A percentile compares a stretch with the other conserved stretches of the same genome.
phyloP scores from a whole-genome alignment of 2,113 vertebrate genomes.

The Rhodinocichla rosea region DNA sequence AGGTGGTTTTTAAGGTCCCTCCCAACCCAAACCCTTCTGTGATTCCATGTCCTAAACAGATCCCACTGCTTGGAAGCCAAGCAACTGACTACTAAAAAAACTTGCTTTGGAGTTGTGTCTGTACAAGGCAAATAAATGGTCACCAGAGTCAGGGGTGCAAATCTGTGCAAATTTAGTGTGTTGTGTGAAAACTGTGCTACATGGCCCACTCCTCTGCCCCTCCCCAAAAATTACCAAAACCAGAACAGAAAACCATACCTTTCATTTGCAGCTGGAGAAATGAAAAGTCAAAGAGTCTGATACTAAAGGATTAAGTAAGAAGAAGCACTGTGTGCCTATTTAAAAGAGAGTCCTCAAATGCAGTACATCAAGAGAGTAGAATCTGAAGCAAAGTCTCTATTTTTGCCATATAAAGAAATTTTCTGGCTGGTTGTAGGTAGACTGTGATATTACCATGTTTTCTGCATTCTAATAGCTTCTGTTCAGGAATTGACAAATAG shows the following conservation, averaged over 20 bases:
- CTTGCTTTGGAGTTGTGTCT: background rate
- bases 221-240: background rate
- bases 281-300: background rate
- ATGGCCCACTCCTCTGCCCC: accelerated
- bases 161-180: background rate
- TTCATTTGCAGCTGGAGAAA: background rate
- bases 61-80: background rate
- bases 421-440: background rate
- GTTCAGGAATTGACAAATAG: background rate
- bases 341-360: background rate
- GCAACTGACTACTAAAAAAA: background rate
- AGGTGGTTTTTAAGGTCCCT: background rate
- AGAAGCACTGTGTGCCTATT: background rate
- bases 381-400: background rate
- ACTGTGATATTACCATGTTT: background rate
- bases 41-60: background rate
- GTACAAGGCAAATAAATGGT: background rate
- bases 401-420: background rate
- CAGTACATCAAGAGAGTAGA: background rate
- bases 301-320: background rate
- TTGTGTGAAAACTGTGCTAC: background rate
- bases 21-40: background rate
- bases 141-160: background rate
- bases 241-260: background rate
- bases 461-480: background rate